Evolutionary conservation across 1,140 invertebrate species (phyloP), one percentile per base, ranked within the genome.

Genomic region (Drosophila prosaltans): DNA sequence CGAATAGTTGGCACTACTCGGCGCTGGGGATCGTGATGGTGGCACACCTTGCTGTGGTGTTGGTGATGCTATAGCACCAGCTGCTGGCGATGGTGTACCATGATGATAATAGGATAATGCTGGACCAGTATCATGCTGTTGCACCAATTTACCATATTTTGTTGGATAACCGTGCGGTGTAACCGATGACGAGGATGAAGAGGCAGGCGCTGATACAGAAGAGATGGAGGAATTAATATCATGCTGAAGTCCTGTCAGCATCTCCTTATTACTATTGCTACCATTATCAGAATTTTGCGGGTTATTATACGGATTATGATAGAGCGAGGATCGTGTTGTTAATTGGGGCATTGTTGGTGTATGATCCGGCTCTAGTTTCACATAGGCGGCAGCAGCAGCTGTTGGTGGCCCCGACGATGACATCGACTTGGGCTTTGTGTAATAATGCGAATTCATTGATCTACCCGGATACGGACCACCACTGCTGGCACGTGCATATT

Each of bases 271-370:
- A 32, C 26, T 48, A 51, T 9, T 43, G 63, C n/a, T 24, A 16
- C 59, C 11, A 54, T 55, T n/a, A 51, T 65, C 68, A 8, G 51
- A 72, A 39, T 61, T 60, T 24, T 65, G 65, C 54, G 81, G 65
- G 7, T 62, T 69, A 43, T 79, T 90, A 51, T 90, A 91, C 2
- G 90, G 90, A 76, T 91, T 91, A 32, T 84, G 72, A 71, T 91
- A 91, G 2, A 91, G 78, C 58, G 84, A 89, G 39, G 85, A 69
- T 51, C 81, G 63, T 1, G 74, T 70, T 9, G 86, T 48, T 21
- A 40, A 26, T 2, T 72, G 69, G 3, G 72, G 51, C 54, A 82
- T 48, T 9, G 60, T 28, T 0, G 64, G 72, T 3, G 72, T 28
- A 26, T 72, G 32, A 1, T 88, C 83, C 1, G 84, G 41, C 5